A percentile compares a stretch with the other conserved stretches of the same genome.
These are phyloP conservation scores for Drosophila burlai DNA, from an alignment of 1,140 invertebrate species.

Conservation along the genomic window DNA sequence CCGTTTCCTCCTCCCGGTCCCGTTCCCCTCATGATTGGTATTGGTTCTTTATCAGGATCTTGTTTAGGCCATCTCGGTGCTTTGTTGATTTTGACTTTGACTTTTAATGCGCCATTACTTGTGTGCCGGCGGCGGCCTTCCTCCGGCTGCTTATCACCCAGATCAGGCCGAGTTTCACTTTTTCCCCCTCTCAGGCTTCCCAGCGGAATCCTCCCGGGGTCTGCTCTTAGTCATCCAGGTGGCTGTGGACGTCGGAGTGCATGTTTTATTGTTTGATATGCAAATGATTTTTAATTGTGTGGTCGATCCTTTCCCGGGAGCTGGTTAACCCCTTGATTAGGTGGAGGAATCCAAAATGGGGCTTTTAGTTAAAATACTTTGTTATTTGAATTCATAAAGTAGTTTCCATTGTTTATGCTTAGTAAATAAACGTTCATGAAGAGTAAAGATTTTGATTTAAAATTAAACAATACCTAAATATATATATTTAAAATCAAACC, in stretches of 20 bases:
- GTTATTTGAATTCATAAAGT: too few relatives aligned
- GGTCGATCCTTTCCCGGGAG: slow-evolving; percentile 23
- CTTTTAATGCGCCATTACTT: slow-evolving; percentile 64
- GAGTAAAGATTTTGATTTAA: too few relatives aligned
- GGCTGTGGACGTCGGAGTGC: slow-evolving; percentile 10
- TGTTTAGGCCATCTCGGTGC: slow-evolving; percentile 79
- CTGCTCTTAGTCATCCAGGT: slow-evolving; percentile 50
- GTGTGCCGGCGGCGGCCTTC: slow-evolving; percentile 16
- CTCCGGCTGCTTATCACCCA: slow-evolving; percentile 26
- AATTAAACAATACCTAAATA: too few relatives aligned
- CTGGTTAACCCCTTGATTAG: slow-evolving; percentile 65
- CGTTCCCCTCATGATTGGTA: slow-evolving; percentile 62
- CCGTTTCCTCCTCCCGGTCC: neutral
- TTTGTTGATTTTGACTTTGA: slow-evolving; percentile 73
- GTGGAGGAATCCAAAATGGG: neutral
- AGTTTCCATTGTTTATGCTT: too few relatives aligned
- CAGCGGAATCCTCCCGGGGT: slow-evolving; percentile 4
- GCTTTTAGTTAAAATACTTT: neutral
- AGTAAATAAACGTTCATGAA: too few relatives aligned
- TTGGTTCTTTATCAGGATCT: slow-evolving; percentile 82
- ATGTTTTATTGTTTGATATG: slow-evolving; percentile 55
- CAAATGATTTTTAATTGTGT: slow-evolving; percentile 75
- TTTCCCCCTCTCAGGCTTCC: slow-evolving; percentile 24
- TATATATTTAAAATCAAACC: neutral
- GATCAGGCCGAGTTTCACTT: slow-evolving; percentile 59